Conservation (phyloP, 2,888 invertebrate genomes). For the Himalopsyche japonica region DNA sequence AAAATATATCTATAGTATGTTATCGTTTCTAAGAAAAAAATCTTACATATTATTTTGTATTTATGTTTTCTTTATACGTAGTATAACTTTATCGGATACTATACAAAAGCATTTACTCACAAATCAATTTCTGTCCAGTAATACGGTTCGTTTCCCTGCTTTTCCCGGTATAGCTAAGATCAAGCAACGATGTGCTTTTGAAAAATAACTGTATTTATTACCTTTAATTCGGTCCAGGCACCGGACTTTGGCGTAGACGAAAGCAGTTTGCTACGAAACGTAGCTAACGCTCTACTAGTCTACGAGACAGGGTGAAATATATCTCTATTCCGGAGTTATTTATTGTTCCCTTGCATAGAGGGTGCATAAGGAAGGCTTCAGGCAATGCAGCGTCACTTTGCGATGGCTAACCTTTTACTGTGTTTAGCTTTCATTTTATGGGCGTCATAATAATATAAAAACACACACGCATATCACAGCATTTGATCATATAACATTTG, state of each 20-base stretch:
- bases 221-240: not conserved
- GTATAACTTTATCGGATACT: not conserved
- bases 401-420: not conserved
- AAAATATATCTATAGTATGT: no score
- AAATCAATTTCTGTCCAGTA: not conserved
- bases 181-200: not conserved
- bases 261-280: not conserved
- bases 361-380: constrained; percentile 11
- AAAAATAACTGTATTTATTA: not conserved
- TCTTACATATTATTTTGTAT: no score
- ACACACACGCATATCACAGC: no score
- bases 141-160: not conserved
- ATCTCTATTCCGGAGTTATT: constrained; percentile 27
- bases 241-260: not conserved
- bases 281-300: not conserved
- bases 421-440: not conserved
- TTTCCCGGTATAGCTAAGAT: not conserved
- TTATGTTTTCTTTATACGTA: no score
- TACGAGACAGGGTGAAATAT: constrained; percentile 26
- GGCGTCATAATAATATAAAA: not conserved
- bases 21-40: no score
- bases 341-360: constrained; percentile 15
- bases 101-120: not conserved
- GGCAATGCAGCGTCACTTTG: not conserved
- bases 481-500: no score